Evolutionary conservation across 2,113 vertebrate genomes (phyloP).

Genomic region (Oriolus oriolus): DNA sequence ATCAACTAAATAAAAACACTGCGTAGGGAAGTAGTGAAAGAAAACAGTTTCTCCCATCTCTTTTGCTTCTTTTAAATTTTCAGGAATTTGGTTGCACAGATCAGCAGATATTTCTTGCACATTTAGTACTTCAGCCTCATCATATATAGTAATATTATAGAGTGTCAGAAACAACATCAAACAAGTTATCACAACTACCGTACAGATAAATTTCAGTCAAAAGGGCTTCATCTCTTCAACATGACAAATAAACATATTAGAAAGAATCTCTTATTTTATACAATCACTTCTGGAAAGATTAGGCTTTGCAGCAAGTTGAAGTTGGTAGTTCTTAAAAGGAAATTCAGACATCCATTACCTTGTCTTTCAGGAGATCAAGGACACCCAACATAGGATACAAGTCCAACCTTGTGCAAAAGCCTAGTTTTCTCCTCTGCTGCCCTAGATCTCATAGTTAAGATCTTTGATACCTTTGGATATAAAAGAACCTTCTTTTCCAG

Average conservation of each 20-base stretch:
- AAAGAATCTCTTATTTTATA: neutral
- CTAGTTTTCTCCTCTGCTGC: neutral
- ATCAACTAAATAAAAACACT: neutral
- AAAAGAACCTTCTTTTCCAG: neutral
- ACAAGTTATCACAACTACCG: neutral
- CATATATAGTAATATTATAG: rapidly evolving
- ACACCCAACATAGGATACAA: neutral
- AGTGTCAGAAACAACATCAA: neutral
- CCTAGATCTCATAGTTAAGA: neutral
- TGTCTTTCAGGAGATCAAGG: neutral
- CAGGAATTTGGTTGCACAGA: neutral
- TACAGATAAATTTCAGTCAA: neutral
- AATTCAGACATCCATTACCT: neutral
- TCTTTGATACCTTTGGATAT: neutral
- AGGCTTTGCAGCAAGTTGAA: neutral
- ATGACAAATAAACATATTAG: neutral
- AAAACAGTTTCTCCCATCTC: neutral
- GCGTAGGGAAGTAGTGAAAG: neutral
- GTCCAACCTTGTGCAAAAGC: neutral
- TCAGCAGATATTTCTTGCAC: neutral
- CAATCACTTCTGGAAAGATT: neutral
- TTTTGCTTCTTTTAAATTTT: neutral
- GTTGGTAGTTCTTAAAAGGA: neutral
- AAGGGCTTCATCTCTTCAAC: neutral
- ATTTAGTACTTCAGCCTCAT: neutral